Base-by-base conservation (phyloP, 2,888 invertebrate genomes). In the Brassicogethes aeneus region DNA sequence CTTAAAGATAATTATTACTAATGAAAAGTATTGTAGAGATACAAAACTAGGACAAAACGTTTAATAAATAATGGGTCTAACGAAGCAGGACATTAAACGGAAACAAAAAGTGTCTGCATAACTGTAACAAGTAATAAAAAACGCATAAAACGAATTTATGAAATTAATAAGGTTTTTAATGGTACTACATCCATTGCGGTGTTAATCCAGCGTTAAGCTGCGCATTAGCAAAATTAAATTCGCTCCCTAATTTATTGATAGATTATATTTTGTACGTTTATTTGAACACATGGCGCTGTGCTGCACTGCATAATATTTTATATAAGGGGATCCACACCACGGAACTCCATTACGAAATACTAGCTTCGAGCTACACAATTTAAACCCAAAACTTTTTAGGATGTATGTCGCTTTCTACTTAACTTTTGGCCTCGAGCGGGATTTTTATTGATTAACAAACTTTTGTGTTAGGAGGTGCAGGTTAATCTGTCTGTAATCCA, bases 131-230 rank as follows among this genome's bases (percentile, higher is more conserved):
- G 50, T 48, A 47, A 52, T 54, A 53, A 56, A 52, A 56, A 56
- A 46, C 42, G 50, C 48, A 49, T 52, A 54, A 57, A 57, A 56
- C 53, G 54, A 60, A 60, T 62, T 62, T 61, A 62, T 60, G 57
- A 59, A 61, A 62, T 62, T 62, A 62, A 62, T 62, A 62, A 62
- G 53, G 54, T 53, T 52, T 54, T 57, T 61, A 57, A 58, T 56
- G 53, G 53, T 51, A 53, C 55, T 50, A 46, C 54, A 53, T 50
- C 47, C 51, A 58, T 52, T 56, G 57, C 48, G 54, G 57, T 54
- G 56, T 55, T 57, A 57, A 59, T 57, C 57, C 54, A 45, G 44
- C 49, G 55, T 52, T 55, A 49, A 56, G 52, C 54, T 53, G 35
- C 44, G 56, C 56, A 60, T 60, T 60, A 57, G 56, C 52, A 46